Evolutionary conservation across 2,888 invertebrate species (phyloP).

Genomic region (Ethmia dodecea): DNA sequence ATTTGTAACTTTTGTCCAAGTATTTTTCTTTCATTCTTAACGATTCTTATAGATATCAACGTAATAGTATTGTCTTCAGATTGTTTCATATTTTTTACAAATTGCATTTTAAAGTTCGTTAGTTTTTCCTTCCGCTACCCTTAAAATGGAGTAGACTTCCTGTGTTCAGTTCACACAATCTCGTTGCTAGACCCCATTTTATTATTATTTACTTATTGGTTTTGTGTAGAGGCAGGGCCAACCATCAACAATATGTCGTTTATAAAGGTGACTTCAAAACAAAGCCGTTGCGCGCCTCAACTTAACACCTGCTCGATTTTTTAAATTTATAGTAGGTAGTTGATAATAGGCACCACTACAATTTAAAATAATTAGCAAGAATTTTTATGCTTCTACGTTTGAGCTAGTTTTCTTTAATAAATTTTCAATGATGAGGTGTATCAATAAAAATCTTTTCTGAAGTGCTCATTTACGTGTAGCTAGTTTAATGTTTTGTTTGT

Average conservation of each 20-base stretch:
- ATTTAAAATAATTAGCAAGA: slow-evolving; percentile 23
- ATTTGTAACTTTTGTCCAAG: too few relatives aligned
- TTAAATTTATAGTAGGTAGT: too few relatives aligned
- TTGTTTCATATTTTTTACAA: too few relatives aligned
- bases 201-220: slow-evolving; percentile 72
- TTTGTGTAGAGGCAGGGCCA: slow-evolving; percentile 60
- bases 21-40: too few relatives aligned
- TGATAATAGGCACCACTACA: slow-evolving; percentile 21
- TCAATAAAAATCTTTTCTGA: slow-evolving; percentile 43
- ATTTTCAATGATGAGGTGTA: too few relatives aligned
- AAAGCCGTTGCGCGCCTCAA: slow-evolving; percentile 63
- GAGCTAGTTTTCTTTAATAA: slow-evolving; percentile 9
- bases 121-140: slow-evolving; percentile 36
- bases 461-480: slow-evolving; percentile 48
- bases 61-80: too few relatives aligned
- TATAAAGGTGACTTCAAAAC: slow-evolving; percentile 72
- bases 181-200: slow-evolving; percentile 56
- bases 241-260: slow-evolving; percentile 72
- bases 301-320: slow-evolving; percentile 64
- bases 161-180: slow-evolving; percentile 65
- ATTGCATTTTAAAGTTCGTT: too few relatives aligned
- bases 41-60: too few relatives aligned
- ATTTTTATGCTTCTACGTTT: slow-evolving; percentile 4
- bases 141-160: slow-evolving; percentile 60
- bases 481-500: slow-evolving; percentile 72